Evolutionary conservation across 2,888 invertebrate species (phyloP).

Genomic region (Ryuthela nishihirai): DNA sequence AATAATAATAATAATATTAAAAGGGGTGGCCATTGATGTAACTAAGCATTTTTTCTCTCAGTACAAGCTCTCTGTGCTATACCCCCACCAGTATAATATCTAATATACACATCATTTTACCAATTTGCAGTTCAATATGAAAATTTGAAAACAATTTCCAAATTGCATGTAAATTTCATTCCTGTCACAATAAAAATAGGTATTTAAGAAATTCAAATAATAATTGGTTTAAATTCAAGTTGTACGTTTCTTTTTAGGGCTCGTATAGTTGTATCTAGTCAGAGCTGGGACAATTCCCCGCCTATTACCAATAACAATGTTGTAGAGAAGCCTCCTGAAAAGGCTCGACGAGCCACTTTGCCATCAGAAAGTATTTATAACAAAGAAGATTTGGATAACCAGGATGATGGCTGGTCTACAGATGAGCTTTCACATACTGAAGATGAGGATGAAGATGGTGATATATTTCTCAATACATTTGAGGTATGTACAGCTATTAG

Average conservation of each 20-base stretch:
- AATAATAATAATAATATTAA: too few species aligned
- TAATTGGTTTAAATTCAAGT: not conserved
- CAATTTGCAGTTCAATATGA: too few species aligned
- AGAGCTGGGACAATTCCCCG: slow-evolving; percentile 36
- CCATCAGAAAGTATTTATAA: slow-evolving; percentile 28
- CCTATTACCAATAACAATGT: slow-evolving; percentile 29
- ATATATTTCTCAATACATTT: slow-evolving; percentile 57
- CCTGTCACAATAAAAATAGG: too few species aligned
- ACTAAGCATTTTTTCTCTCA: too few species aligned
- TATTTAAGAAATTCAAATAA: not conserved
- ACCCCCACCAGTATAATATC: too few species aligned
- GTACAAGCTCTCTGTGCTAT: too few species aligned
- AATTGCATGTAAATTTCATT: too few species aligned
- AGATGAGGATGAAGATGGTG: slow-evolving; percentile 69
- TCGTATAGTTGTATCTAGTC: slow-evolving; percentile 29
- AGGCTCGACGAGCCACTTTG: slow-evolving; percentile 34
- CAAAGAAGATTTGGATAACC: slow-evolving; percentile 57
- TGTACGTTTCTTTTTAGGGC: slow-evolving; percentile 9
- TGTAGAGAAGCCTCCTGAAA: slow-evolving; percentile 16
- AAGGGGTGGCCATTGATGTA: too few species aligned
- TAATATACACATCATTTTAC: too few species aligned
- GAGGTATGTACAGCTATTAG: too few species aligned
- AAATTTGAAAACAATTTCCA: too few species aligned
- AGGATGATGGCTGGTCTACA: slow-evolving; percentile 79
- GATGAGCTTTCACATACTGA: slow-evolving; percentile 68